These are phyloP conservation scores for Hylyphantes graminicola DNA, from an alignment of 1,140 invertebrate species.

Conservation along the genomic window DNA sequence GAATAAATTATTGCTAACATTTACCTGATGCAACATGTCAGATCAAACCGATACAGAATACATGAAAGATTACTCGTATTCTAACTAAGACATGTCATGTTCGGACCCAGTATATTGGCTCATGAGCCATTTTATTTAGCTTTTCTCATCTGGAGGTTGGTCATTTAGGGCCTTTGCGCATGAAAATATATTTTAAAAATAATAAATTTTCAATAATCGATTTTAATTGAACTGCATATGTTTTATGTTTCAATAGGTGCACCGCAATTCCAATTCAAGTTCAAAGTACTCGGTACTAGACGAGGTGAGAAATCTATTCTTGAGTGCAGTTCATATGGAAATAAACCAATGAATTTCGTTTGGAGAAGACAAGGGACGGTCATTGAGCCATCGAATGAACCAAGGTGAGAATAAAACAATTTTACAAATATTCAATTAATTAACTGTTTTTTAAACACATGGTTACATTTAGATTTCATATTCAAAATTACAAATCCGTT, in stretches of 20 bases:
- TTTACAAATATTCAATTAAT: neutral
- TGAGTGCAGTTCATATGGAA: constrained; percentile 69
- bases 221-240: neutral
- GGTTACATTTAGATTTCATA: neutral
- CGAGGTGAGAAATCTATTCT: constrained; percentile 56
- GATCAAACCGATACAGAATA: too few relatives aligned
- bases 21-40: too few relatives aligned
- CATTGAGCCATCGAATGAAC: constrained; percentile 65
- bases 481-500: too few relatives aligned
- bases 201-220: neutral
- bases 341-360: constrained; percentile 78
- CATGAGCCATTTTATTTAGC: too few relatives aligned
- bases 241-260: constrained; percentile 49
- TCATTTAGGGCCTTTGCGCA: too few relatives aligned
- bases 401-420: constrained; percentile 21
- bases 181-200: too few relatives aligned
- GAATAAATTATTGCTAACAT: too few relatives aligned
- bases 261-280: constrained; percentile 63
- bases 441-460: neutral
- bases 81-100: too few relatives aligned
- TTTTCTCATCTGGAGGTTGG: too few relatives aligned
- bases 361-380: constrained; percentile 81
- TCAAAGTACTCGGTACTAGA: constrained; percentile 57
- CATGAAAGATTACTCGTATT: too few relatives aligned
- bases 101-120: too few relatives aligned